These are phyloP conservation scores for Erithacus rubecula DNA, from an alignment of 2,797 vertebrate genomes.

Conservation along the genomic window DNA sequence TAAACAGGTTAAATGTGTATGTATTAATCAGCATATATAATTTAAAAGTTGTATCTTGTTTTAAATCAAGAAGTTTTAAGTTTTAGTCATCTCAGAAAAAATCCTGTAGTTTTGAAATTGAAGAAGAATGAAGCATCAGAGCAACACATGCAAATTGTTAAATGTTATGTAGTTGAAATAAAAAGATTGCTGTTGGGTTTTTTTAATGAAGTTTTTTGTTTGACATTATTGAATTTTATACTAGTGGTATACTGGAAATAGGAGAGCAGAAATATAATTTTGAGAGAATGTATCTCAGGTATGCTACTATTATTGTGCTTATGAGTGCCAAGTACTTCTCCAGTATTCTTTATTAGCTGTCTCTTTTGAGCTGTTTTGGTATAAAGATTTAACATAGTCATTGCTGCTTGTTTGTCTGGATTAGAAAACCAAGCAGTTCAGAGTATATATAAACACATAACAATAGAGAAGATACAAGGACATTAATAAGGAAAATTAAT, in stretches of 20 bases:
- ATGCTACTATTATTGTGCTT: not conserved
- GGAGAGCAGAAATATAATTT: not conserved
- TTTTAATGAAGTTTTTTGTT: not conserved
- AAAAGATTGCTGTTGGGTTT: not conserved
- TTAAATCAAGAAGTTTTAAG: not conserved
- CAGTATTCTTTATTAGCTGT: not conserved
- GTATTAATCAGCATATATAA: not conserved
- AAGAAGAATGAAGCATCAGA: not conserved
- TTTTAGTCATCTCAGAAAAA: not conserved
- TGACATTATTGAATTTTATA: not conserved
- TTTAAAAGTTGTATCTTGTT: not conserved
- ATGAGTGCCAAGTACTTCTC: not conserved
- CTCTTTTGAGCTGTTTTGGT: not conserved
- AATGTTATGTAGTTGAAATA: not conserved
- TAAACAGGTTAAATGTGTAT: not conserved
- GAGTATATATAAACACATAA: not conserved
- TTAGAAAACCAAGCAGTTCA: not conserved
- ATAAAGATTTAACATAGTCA: not conserved
- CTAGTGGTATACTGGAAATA: not conserved
- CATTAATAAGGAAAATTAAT: not conserved
- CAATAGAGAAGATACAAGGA: not conserved
- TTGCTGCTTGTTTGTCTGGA: not conserved
- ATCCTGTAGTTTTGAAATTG: not conserved
- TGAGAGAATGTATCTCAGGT: not conserved
- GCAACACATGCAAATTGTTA: not conserved